Evolutionary conservation across 2,113 vertebrate genomes (phyloP).

Genomic region (Scopus umbretta): DNA sequence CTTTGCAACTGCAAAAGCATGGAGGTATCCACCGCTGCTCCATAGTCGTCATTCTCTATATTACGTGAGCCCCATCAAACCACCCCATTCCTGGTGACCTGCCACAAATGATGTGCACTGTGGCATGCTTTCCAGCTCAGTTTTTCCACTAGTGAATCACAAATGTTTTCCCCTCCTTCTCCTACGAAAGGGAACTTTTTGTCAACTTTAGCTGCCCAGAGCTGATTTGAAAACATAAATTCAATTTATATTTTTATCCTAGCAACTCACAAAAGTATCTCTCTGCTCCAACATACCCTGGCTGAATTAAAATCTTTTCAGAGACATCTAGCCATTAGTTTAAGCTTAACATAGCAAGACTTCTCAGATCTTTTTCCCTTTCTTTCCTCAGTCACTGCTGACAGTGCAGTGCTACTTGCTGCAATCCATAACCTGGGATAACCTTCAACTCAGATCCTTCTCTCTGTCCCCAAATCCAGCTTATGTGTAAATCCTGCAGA

Average conservation of each 20-base stretch:
- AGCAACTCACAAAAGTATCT: background rate
- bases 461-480: background rate
- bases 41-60: background rate
- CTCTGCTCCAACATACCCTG: background rate
- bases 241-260: slow-evolving; percentile 38
- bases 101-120: background rate
- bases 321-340: background rate
- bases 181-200: background rate
- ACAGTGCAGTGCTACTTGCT: background rate
- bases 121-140: background rate
- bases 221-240: slow-evolving; percentile 26
- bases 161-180: background rate
- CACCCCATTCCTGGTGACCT: background rate
- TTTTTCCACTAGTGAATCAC: background rate
- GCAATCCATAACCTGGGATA: background rate
- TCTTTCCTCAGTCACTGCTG: background rate
- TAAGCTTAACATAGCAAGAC: background rate
- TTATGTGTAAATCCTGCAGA: background rate
- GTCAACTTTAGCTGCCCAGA: background rate
- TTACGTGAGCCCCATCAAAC: background rate
- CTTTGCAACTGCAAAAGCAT: background rate
- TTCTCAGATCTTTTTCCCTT: background rate
- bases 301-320: slow-evolving; percentile 1
- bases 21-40: background rate
- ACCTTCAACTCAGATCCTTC: background rate